Percentiles rank a stretch among this genome's conserved stretches.
These are phyloP conservation scores for Pristiophorus japonicus DNA, from an alignment of 2,113 vertebrate genomes.

Conservation along the genomic window DNA sequence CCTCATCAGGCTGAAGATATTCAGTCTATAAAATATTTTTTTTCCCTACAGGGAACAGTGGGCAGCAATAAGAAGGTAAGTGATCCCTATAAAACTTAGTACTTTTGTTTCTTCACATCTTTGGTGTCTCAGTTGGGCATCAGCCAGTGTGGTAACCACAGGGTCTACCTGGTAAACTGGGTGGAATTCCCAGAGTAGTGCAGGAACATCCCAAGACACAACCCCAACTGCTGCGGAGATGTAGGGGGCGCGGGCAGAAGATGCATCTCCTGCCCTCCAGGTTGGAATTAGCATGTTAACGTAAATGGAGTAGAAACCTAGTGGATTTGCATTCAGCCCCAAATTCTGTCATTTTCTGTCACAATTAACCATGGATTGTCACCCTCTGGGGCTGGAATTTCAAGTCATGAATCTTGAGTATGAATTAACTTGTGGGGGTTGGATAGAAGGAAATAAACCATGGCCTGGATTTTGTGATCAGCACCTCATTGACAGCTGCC, in stretches of 20 bases:
- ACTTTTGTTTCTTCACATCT: background rate
- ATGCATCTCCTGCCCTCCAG: too few relatives aligned
- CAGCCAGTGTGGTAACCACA: background rate
- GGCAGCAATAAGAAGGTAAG: background rate
- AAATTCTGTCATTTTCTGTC: background rate
- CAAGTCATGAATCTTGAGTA: background rate
- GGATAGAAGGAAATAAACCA: background rate
- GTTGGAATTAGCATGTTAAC: background rate
- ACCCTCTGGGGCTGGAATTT: background rate
- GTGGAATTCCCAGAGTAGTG: too few relatives aligned
- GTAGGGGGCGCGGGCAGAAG: background rate
- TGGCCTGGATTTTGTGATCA: too few relatives aligned
- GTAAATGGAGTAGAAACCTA: background rate
- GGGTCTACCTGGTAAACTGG: background rate
- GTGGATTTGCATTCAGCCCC: background rate
- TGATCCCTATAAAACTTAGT: background rate
- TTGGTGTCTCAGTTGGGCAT: background rate
- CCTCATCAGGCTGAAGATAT: background rate
- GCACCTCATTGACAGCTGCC: too few relatives aligned
- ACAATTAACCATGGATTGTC: background rate
- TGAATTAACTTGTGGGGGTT: background rate
- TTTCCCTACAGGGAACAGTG: background rate
- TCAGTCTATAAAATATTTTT: background rate
- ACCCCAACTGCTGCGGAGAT: background rate
- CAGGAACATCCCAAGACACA: background rate